A percentile compares a stretch with the other conserved stretches of the same genome.
Conservation (phyloP, 1,140 invertebrate genomes). For the Physella acuta region DNA sequence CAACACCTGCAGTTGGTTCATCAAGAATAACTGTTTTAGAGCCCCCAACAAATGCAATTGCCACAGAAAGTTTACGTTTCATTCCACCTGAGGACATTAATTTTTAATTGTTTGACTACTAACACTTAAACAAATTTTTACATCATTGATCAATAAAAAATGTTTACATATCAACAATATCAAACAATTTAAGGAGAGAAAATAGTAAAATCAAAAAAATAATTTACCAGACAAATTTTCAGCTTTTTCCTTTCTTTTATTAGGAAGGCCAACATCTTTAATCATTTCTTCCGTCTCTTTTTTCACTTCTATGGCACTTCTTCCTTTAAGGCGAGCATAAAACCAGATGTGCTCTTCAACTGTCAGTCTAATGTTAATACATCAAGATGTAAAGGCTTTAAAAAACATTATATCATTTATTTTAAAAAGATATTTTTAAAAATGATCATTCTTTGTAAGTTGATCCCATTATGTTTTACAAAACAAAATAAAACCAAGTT, state of each 20-base stretch:
- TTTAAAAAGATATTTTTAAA: no score
- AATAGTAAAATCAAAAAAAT: no score
- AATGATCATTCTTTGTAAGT: no score
- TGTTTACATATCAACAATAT: no score
- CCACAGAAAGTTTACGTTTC: slow-evolving; percentile 68
- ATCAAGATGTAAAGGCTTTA: no score
- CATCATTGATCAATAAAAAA: no score
- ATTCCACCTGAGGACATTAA: slow-evolving; percentile 65
- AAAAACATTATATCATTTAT: no score
- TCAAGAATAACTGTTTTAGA: slow-evolving; percentile 63
- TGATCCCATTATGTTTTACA: no score
- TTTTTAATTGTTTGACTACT: no score
- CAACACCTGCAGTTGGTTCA: slow-evolving; percentile 67
- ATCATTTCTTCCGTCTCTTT: slow-evolving; percentile 56
- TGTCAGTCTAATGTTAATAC: slow-evolving; percentile 60
- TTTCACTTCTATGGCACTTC: slow-evolving; percentile 47
- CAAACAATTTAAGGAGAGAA: no score
- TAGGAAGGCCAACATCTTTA: slow-evolving; percentile 63
- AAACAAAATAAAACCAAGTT: no score
- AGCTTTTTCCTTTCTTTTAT: slow-evolving; percentile 64
- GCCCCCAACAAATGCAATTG: slow-evolving; percentile 66
- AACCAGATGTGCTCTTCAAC: slow-evolving; percentile 62
- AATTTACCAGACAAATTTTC: slow-evolving; percentile 63
- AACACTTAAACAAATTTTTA: no score
- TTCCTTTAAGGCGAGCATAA: slow-evolving; percentile 61